Evolutionary conservation across 2,888 invertebrate species (phyloP).

Genomic region (Spisula solida): DNA sequence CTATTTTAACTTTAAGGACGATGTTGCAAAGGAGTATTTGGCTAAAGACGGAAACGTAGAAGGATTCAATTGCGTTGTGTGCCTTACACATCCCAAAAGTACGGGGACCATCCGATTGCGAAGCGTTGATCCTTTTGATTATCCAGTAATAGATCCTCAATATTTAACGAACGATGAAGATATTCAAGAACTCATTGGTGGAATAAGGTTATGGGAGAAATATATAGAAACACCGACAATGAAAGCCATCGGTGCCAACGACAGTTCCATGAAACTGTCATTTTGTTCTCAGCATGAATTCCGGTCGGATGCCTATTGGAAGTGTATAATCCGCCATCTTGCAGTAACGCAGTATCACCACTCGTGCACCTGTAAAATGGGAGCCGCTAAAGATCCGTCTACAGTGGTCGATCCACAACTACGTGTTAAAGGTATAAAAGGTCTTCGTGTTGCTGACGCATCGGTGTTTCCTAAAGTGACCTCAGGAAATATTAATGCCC

Average conservation of each 20-base stretch:
- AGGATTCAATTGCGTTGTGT: constrained; percentile 54
- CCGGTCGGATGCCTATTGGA: constrained; percentile 66
- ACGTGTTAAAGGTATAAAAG: constrained; percentile 35
- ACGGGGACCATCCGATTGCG: constrained; percentile 93
- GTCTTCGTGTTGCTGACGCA: constrained; percentile 43
- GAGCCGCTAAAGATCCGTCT: constrained; percentile 24
- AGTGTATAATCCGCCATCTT: constrained; percentile 53
- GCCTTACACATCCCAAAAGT: constrained; percentile 90
- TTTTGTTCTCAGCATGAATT: constrained; percentile 51
- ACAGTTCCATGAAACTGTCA: constrained; percentile 48
- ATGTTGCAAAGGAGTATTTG: constrained; percentile 38
- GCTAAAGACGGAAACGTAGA: constrained; percentile 80
- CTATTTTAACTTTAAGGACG: constrained; percentile 40
- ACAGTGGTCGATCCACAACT: constrained; percentile 45
- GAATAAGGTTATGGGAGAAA: constrained; percentile 47
- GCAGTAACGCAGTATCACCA: constrained; percentile 41
- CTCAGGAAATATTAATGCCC: constrained; percentile 47
- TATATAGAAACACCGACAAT: constrained; percentile 47
- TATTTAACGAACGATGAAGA: constrained; percentile 92
- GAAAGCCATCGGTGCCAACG: constrained; percentile 40
- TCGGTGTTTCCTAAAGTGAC: constrained; percentile 41
- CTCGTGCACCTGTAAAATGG: constrained; percentile 52
- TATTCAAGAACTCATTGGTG: constrained; percentile 83
- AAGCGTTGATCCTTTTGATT: constrained; percentile 92
- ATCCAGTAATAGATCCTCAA: constrained; percentile 95